Evolutionary conservation across 2,113 vertebrate genomes (phyloP).

Genomic region (Piprites chloris): DNA sequence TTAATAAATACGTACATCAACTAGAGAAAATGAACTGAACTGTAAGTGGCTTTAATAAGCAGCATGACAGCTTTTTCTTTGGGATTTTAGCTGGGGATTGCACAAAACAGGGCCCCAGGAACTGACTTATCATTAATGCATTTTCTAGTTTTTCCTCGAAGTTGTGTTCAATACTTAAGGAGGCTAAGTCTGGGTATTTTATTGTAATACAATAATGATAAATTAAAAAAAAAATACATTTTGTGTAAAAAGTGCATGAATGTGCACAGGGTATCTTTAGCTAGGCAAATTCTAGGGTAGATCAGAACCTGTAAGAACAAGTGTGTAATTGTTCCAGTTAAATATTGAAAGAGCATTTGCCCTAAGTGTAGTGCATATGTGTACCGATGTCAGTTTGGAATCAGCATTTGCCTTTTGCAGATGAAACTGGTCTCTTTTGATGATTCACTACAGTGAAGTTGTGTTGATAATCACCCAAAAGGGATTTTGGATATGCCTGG

Average conservation of each 20-base stretch:
- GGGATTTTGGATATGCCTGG: neutral
- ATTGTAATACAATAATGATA: neutral
- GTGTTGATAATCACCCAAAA: neutral
- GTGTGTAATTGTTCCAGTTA: accelerated
- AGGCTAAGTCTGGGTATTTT: neutral
- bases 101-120: neutral
- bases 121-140: neutral
- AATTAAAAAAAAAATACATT: neutral
- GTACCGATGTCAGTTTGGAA: neutral
- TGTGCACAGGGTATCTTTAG: accelerated
- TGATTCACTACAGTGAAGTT: neutral
- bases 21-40: neutral
- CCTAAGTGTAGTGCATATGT: neutral
- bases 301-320: neutral
- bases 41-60: neutral
- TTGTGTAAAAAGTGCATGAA: neutral
- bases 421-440: neutral
- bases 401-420: neutral
- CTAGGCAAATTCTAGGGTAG: neutral
- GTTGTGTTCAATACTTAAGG: neutral
- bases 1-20: neutral
- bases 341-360: neutral
- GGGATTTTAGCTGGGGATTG: neutral
- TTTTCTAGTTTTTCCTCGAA: neutral
- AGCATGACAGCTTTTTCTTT: neutral